Base-by-base conservation (phyloP, 2,797 vertebrate species). In the Discoglossus pictus region DNA sequence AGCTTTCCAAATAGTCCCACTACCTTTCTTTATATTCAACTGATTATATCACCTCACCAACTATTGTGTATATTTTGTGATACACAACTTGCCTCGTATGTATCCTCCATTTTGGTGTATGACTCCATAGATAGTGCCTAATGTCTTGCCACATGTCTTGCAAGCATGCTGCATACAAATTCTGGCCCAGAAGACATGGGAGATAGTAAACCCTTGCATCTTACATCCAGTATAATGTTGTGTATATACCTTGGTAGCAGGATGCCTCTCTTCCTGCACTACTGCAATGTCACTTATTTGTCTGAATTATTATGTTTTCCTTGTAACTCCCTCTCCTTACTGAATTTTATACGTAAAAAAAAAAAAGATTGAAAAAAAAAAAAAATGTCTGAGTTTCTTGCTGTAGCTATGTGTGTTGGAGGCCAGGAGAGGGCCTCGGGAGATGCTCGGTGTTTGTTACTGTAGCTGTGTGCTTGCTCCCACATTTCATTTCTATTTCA, bases 261-360 rank as follows among this genome's bases (percentile, higher is more conserved):
- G 23, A 11, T 52, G 11, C 25, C 17, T 50, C 50, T 67, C 23
- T 43, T 42, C 15, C 23, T 51, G 44, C 24, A 24, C 56, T 68
- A 39, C 48, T 54, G 47, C 27, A 52, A 35, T 46, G 38, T 54
- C 56, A 43, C 24, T 35, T 40, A 27, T 38, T 50, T 59, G 34
- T 44, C 52, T 58, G 34, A 18, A 20, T 46, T 34, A 35, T 60
- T 40, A 42, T 46, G 6, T 53, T 59, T 40, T 25, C 17, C 7
- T 55, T 65, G 51, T 65, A 65, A 55, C 15, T 61, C 8, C 8
- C n/a, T 31, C 8, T 38, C 18, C 16, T 17, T 66, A 36, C 38
- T 60, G 60, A 39, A 60, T 61, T 61, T 61, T 68, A 61, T 68
- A 61, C 40, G 61, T n/a, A n/a, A n/a, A n/a, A n/a, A n/a, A n/a